Evolutionary conservation across 2,797 vertebrate species (phyloP), one percentile per base, ranked within the genome.

Genomic region (Oreochromis mossambicus): DNA sequence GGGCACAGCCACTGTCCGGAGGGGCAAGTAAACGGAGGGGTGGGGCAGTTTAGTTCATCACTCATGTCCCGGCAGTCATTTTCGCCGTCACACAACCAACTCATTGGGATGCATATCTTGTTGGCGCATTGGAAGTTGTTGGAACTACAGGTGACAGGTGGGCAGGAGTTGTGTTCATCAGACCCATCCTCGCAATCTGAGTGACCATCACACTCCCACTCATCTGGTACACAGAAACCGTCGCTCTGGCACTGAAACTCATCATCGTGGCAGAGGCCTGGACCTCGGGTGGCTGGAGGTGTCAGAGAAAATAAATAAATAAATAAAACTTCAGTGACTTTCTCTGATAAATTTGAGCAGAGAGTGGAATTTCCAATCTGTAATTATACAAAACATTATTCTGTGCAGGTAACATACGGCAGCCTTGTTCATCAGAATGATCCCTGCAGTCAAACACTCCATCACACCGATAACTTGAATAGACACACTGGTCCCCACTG

Each of bases 181-280:
- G 98, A 99, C 19, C 97, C 97, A 2, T 97, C 97, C 76, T 96
- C 94, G 81, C 98, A 99, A 83, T 99, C 98, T 2, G 88, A 88
- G 70, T 98, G 98, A 4, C 97, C 96, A 77, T 99, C 98, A 84
- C 98, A 99, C 91, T 99, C 98, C 98, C 98, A 99, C 11, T 32
- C 84, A 11, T 79, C 90, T 2, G 98, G 98, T 63, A 99, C 54
- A 92, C 98, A 99, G 82, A 92, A 90, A 15, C 98, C 98, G 29
- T 99, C 98, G 1, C 90, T 95, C 66, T 99, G 98, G 91, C 98
- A 99, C 78, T 99, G 98, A 92, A 99, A 99, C 93, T 99, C 98
- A 54, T 98, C 81, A 26, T 96, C 86, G 77, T 98, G 98, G 91
- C 98, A 99, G 94, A 98, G 97, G 7, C 98, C 98, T 48, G 98